Base-by-base conservation (phyloP, 2,888 invertebrate species). In the Dioctria rufipes region DNA sequence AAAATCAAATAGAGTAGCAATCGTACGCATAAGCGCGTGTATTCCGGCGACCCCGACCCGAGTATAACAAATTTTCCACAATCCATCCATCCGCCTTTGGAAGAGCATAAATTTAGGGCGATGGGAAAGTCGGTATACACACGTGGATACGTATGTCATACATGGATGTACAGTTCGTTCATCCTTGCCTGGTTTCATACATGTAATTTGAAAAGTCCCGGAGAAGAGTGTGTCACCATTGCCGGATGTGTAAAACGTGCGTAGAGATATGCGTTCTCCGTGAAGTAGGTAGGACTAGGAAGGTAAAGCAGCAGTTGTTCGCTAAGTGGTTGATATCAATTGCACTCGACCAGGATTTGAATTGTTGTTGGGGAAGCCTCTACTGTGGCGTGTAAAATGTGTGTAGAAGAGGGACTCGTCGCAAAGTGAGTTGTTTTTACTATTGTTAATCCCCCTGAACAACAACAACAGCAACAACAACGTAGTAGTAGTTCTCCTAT, bases 231-330 rank as follows among this genome's bases (percentile, higher is more conserved):
- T 71, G 71, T 71, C 54, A 71, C 51, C 71, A 37, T 51, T 71
- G 13, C 54, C 58, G 75, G 75, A 75, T 75, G 75, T 75, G 75
- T 75, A 75, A 75, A 75, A 75, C 75, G 75, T 75, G 75, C 58
- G 75, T 75, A 75, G 13, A 60, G 60, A 60, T 75, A 75, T 75
- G 60, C 60, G 75, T 61, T 40, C 73, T 25, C 43, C 61, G 43
- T 75, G 43, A 75, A 75, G 60, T 75, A 60, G 25, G 25, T 25
- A 25, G 25, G 25, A 25, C 25, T 25, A 25, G 25, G 25, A 25
- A 25, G 25, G 25, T 25, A 25, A 25, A 25, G 25, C 25, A 25
- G 25, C 25, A 25, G 25, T 25, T 25, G 75, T 60, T 58, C 60
- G 13, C 75, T 42, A 75, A 75, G 75, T 75, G 75, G 75, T 43